These are phyloP conservation scores for Sitta carolinensis DNA, from an alignment of 2,797 vertebrate genomes.

Conservation along the genomic window DNA sequence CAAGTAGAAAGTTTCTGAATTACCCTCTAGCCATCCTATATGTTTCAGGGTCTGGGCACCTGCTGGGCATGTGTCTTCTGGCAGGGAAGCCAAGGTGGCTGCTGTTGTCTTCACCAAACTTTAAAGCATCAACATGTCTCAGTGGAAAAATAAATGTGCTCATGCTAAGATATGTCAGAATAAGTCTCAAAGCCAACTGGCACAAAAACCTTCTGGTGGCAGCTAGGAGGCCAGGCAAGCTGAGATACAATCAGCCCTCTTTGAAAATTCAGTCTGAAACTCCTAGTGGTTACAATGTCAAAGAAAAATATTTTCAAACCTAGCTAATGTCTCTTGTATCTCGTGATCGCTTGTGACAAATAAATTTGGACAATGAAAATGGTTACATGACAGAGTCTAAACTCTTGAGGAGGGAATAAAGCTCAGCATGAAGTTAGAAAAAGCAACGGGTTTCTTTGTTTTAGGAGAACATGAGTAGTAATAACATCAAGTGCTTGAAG, in stretches of 20 bases:
- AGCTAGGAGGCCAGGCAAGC: constrained; percentile 2
- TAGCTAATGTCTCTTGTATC: constrained; percentile 44
- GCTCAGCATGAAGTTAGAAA: neutral
- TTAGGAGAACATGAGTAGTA: neutral
- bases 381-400: neutral
- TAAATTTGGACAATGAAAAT: neutral
- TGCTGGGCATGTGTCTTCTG: neutral
- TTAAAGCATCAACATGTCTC: neutral
- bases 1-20: neutral
- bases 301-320: constrained; percentile 45
- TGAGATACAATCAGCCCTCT: constrained; percentile 2
- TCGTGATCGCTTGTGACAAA: neutral
- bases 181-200: constrained; percentile 15
- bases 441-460: neutral
- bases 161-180: neutral
- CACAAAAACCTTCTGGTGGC: neutral
- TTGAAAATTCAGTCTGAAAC: constrained; percentile 30
- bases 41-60: neutral
- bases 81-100: neutral
- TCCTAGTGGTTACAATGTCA: neutral
- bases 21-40: neutral
- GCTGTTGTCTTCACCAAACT: neutral
- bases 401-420: neutral
- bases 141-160: neutral
- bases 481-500: neutral